Base-by-base conservation (phyloP, 1,140 invertebrate species). In the Agrypnia vestita region DNA sequence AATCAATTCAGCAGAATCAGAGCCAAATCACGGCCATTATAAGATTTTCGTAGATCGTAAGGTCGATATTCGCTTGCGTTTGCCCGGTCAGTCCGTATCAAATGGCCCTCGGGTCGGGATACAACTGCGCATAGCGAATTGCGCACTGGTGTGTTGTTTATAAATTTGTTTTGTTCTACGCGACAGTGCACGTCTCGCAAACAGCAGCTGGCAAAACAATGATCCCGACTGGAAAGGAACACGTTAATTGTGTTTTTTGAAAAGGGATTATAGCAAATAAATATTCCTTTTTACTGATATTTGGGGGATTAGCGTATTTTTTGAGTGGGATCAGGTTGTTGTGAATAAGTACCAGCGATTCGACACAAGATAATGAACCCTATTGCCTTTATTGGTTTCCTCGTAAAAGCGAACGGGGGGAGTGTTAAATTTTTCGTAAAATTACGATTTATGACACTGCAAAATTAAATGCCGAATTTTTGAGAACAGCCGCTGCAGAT, bases 41-140 rank as follows among this genome's bases (percentile, higher is more conserved):
- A 35, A 35, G 25, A 35, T 35, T 35, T 35, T 35, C n/a, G n/a
- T 15, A 56, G 17, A 56, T n/a, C 62, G 47, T 80, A 46, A 25
- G 73, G 43, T 46, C 43, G 35, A 64, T 46, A 67, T 55, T 80
- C 59, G 49, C 67, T 21, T 44, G 15, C 55, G 25, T 21, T 47
- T 11, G 21, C 74, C n/a, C 25, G 25, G 15, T 15, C 62, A 46
- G 35, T 43, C 75, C 64, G 71, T 59, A 44, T 74, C 71, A 56
- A 74, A 74, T 74, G 51, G 13, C 71, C 71, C 53, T 74, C 15
- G 9, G 71, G 53, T 13, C 25, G 21, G 21, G 25, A 61, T 13
- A 78, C 80, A 82, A 82, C 76, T 82, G 80, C 76, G 80, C 80
- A 69, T 78, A 56, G 35, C 80, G 76, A 82, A 82, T 82, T 61